These are phyloP conservation scores for Brachymystax lenok DNA, from an alignment of 2,797 vertebrate genomes.

Conservation along the genomic window DNA sequence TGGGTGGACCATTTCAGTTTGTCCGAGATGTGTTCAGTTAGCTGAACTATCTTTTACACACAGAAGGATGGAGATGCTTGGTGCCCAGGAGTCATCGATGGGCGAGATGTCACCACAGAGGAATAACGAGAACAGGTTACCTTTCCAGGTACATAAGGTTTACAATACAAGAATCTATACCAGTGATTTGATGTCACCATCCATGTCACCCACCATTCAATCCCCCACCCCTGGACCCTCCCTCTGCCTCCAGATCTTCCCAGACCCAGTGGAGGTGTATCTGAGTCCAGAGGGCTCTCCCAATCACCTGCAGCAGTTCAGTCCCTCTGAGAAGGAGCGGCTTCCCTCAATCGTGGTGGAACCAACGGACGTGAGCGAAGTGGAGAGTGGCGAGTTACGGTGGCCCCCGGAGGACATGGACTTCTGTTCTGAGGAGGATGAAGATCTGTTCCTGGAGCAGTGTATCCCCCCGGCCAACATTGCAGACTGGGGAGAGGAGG, in stretches of 20 bases:
- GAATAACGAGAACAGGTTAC: constrained; percentile 61
- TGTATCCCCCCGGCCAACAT: constrained; percentile 79
- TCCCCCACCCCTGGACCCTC: neutral
- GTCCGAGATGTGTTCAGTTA: neutral
- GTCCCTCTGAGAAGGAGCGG: constrained; percentile 65
- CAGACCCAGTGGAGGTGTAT: constrained; percentile 71
- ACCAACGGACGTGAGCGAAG: constrained; percentile 78
- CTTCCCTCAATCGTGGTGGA: constrained; percentile 85
- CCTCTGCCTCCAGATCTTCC: constrained; percentile 74
- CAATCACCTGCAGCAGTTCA: constrained; percentile 44
- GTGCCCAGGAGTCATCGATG: constrained; percentile 53
- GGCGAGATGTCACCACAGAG: constrained; percentile 56
- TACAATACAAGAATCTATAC: neutral
- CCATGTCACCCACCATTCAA: neutral
- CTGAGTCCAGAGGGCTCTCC: constrained; percentile 53
- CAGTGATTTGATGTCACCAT: neutral
- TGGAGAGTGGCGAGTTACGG: constrained; percentile 83
- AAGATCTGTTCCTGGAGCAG: constrained; percentile 79
- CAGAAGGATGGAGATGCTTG: constrained; percentile 63
- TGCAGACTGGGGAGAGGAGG: constrained; percentile 77
- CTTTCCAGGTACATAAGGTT: constrained; percentile 42
- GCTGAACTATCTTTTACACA: constrained; percentile 3
- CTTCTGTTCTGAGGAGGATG: constrained; percentile 67
- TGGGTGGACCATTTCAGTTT: too few species aligned
- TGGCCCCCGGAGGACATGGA: constrained; percentile 79